Evolutionary conservation across 2,113 vertebrate species (phyloP).

Genomic region (Boulengeromyrus knoepffleri): DNA sequence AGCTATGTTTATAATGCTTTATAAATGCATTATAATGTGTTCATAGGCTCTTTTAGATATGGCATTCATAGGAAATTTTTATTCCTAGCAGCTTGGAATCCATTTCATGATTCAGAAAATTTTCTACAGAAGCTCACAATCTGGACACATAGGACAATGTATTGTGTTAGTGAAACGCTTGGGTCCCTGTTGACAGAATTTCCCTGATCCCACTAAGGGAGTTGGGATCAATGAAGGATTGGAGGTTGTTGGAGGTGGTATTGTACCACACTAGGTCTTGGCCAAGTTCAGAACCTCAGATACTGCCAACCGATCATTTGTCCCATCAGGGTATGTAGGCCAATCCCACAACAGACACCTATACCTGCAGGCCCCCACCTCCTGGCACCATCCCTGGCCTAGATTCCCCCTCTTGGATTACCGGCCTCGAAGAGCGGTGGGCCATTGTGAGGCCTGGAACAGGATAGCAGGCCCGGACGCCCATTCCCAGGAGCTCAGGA

Average conservation of each 20-base stretch:
- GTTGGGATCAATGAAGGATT: neutral
- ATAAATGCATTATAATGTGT: neutral
- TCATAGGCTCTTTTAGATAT: neutral
- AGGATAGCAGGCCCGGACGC: constrained; percentile 61
- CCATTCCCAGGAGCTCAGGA: constrained; percentile 55
- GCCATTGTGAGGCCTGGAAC: constrained; percentile 53
- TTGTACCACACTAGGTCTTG: neutral
- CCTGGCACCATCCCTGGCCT: constrained; percentile 49
- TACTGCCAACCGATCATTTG: constrained; percentile 18
- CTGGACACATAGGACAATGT: neutral
- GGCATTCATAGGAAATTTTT: neutral
- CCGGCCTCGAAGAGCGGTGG: constrained; percentile 52
- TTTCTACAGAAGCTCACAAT: neutral
- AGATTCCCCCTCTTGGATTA: constrained; percentile 60
- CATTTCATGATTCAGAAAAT: neutral
- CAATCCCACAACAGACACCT: constrained; percentile 48
- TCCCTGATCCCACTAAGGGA: neutral
- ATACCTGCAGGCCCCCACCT: constrained; percentile 36
- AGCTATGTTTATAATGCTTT: neutral
- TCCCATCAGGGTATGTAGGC: constrained; percentile 48
- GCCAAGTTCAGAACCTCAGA: neutral
- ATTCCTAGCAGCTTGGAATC: neutral
- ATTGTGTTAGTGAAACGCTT: neutral
- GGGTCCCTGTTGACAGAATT: neutral
- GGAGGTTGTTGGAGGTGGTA: neutral